A percentile compares a stretch with the other conserved stretches of the same genome.
phyloP scores from a whole-genome alignment of 2,888 invertebrate genomes.

The Reticulitermes lucifugus region DNA sequence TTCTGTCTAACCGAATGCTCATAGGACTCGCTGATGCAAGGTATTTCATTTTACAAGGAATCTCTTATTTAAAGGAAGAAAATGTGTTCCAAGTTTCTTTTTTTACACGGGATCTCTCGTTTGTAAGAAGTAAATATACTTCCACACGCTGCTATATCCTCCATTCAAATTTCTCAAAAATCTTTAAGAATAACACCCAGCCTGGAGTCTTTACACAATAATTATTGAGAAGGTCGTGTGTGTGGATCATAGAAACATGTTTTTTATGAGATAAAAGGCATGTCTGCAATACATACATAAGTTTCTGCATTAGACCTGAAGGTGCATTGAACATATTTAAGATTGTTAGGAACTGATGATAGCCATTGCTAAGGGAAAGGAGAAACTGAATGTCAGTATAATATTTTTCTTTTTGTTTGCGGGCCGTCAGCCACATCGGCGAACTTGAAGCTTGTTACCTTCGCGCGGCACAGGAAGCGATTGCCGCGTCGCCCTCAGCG shows the following conservation, averaged over 20 bases:
- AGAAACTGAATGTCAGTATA: not conserved
- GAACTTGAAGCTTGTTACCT: not conserved
- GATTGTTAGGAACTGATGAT: conserved; percentile 18
- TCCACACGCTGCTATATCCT: not conserved
- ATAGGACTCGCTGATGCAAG: too few relatives aligned
- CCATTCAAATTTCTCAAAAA: not conserved
- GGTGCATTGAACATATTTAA: not conserved
- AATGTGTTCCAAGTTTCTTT: too few relatives aligned
- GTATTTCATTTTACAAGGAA: not conserved
- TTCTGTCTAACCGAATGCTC: too few relatives aligned
- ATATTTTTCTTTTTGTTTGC: not conserved
- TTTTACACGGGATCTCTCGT: too few relatives aligned
- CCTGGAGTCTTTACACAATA: not conserved
- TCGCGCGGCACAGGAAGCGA: not conserved
- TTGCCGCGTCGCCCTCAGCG: not conserved
- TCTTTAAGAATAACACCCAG: not conserved
- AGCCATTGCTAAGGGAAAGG: not conserved
- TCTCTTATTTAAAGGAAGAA: not conserved
- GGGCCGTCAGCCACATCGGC: not conserved
- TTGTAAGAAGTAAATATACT: not conserved
- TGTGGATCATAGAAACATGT: not conserved
- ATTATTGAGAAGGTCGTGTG: not conserved
- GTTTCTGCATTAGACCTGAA: too few relatives aligned
- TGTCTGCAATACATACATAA: not conserved
- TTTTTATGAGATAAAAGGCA: not conserved